phyloP scores from a whole-genome alignment of 2,888 invertebrate genomes.

The Xestia rhomboidea region DNA sequence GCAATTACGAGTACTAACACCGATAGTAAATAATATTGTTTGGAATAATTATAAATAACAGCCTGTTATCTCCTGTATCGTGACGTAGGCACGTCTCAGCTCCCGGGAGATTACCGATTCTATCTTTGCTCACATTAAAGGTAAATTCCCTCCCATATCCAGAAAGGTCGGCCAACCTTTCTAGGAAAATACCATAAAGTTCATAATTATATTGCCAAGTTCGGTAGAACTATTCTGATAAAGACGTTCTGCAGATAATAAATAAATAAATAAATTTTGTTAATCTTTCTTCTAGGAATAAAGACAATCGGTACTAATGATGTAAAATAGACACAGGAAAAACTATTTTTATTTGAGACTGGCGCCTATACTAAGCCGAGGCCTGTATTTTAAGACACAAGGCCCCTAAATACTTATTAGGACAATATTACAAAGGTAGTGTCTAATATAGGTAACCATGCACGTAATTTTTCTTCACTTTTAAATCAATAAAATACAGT shows the following conservation, averaged over 20 bases:
- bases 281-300: too few species aligned
- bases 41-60: conserved; percentile 12
- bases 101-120: background rate
- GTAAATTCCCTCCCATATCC: background rate
- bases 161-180: background rate
- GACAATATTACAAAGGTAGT: too few species aligned
- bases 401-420: too few species aligned
- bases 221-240: background rate
- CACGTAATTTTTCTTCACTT: too few species aligned
- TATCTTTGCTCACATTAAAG: background rate
- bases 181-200: background rate
- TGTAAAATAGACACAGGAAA: too few species aligned
- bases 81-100: conserved; percentile 4
- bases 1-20: background rate
- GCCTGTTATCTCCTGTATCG: background rate
- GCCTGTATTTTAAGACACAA: too few species aligned
- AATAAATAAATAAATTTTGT: too few species aligned
- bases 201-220: background rate
- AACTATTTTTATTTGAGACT: too few species aligned
- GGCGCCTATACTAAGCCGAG: too few species aligned
- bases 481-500: too few species aligned
- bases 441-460: too few species aligned
- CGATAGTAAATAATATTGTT: background rate
- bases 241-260: background rate
- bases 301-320: too few species aligned